Evolutionary conservation across 2,797 vertebrate species (phyloP).

Genomic region (Botia kubotai): DNA sequence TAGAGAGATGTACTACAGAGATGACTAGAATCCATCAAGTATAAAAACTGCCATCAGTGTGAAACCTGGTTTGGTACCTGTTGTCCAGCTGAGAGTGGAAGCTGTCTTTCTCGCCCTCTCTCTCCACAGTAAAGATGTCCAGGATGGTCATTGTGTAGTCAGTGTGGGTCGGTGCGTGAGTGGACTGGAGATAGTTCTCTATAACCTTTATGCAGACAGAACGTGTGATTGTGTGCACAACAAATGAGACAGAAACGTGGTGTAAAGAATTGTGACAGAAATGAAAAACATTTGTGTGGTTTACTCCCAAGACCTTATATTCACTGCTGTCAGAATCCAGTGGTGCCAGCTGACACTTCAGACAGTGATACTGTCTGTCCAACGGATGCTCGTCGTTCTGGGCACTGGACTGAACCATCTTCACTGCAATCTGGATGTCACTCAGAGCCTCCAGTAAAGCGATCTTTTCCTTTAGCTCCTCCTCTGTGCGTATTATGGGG

Average conservation of each 20-base stretch:
- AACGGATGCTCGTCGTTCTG: conserved; percentile 81
- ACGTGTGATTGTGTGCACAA: neutral
- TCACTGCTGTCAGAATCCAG: conserved; percentile 75
- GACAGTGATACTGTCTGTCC: conserved; percentile 83
- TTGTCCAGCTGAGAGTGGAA: conserved; percentile 83
- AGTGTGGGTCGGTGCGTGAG: conserved; percentile 85
- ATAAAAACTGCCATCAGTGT: neutral
- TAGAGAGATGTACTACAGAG: neutral
- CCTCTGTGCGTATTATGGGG: conserved; percentile 79
- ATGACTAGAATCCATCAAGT: neutral
- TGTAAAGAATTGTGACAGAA: no score
- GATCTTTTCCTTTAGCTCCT: conserved; percentile 86
- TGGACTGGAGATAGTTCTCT: conserved; percentile 83
- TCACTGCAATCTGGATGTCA: conserved; percentile 88
- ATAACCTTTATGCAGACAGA: conserved; percentile 77
- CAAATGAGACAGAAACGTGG: neutral
- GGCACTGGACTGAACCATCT: conserved; percentile 79
- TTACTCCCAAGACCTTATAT: conserved; percentile 75
- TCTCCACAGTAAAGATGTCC: conserved; percentile 84
- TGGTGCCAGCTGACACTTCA: conserved; percentile 80
- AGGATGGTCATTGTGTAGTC: conserved; percentile 87
- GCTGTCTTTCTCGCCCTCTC: conserved; percentile 75
- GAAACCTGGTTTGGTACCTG: conserved; percentile 72
- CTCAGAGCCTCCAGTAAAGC: conserved; percentile 85
- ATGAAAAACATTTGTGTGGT: no score